A percentile compares a stretch with the other conserved stretches of the same genome.
Evolutionary conservation across 1,140 invertebrate genomes (phyloP).

Genomic region (Laupala kohalensis): DNA sequence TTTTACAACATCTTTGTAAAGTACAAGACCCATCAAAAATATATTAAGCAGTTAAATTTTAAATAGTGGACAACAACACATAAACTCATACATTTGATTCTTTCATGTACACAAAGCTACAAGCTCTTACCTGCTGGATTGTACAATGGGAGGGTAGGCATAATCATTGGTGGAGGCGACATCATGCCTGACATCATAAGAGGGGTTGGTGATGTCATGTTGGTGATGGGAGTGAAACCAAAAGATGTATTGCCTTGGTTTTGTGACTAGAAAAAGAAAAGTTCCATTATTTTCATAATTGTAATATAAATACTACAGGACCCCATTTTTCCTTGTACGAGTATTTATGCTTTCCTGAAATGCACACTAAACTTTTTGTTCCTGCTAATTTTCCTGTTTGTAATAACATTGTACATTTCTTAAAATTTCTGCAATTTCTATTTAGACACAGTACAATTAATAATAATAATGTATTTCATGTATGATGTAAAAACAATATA

Average conservation of each 20-base stretch:
- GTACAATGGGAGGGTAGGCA: constrained; percentile 31
- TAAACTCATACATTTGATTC: background rate
- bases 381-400: no score
- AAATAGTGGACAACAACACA: background rate
- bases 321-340: no score
- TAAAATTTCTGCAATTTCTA: no score
- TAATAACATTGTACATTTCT: no score
- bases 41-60: background rate
- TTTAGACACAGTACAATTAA: no score
- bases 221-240: constrained; percentile 25
- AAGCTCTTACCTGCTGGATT: constrained; percentile 20
- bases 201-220: constrained; percentile 24
- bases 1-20: background rate
- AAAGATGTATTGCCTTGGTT: constrained; percentile 19
- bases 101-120: background rate
- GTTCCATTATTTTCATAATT: background rate
- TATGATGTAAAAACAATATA: no score
- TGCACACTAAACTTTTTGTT: no score
- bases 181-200: constrained; percentile 34
- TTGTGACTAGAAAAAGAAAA: constrained; percentile 10
- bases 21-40: background rate
- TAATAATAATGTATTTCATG: no score
- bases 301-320: background rate
- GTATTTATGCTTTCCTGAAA: no score
- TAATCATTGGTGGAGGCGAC: constrained; percentile 45